Evolutionary conservation across 1,140 invertebrate species (phyloP).

Genomic region (Trinorchestia longiramus): DNA sequence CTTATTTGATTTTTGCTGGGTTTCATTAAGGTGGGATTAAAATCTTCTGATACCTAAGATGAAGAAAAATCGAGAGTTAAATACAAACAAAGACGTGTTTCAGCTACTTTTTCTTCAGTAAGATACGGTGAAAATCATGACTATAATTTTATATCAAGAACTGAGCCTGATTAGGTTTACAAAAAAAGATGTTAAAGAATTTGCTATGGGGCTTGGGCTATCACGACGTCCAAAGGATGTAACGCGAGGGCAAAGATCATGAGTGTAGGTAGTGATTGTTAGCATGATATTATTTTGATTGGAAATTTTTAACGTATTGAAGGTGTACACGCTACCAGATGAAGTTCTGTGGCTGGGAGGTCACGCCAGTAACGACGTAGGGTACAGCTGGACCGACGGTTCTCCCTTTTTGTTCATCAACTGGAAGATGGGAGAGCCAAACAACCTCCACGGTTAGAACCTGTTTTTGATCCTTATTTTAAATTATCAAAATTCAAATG

Average conservation of each 20-base stretch:
- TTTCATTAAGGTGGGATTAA: no score
- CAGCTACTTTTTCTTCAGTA: neutral
- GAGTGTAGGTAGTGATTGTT: neutral
- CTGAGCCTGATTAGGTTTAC: neutral
- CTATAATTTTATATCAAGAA: neutral
- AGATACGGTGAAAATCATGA: neutral
- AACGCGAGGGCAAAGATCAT: neutral
- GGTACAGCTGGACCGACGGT: neutral
- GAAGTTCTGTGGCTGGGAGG: neutral
- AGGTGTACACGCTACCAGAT: slow-evolving; percentile 36
- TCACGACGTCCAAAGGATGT: neutral
- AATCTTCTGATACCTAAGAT: no score
- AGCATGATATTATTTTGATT: neutral
- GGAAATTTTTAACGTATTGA: neutral
- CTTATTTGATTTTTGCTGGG: no score
- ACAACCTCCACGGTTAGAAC: neutral
- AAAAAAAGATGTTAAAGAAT: neutral
- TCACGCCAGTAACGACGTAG: neutral
- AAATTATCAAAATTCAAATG: no score
- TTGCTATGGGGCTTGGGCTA: neutral
- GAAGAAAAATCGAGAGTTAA: no score
- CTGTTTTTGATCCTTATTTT: no score
- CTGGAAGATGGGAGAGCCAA: slow-evolving; percentile 14
- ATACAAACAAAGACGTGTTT: neutral
- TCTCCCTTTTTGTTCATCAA: slow-evolving; percentile 25